These are phyloP conservation scores for Fratercula arctica DNA, from an alignment of 2,797 vertebrate genomes.

Conservation along the genomic window DNA sequence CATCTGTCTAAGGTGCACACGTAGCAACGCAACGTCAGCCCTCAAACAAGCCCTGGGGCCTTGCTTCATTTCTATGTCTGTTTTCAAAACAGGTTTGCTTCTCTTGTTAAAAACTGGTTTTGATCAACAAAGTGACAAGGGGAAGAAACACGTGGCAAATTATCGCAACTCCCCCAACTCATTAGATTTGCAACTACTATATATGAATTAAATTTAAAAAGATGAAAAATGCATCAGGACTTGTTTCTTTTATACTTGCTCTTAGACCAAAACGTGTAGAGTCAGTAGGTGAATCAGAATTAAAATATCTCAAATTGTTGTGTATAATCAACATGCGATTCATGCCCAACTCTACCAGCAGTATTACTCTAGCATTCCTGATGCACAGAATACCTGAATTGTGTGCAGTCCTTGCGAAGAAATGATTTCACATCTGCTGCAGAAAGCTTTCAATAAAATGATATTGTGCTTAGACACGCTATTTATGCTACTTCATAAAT, in stretches of 20 bases:
- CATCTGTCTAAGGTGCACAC: fast-evolving
- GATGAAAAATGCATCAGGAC: constrained; percentile 25
- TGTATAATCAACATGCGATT: neutral
- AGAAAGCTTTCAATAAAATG: constrained; percentile 33
- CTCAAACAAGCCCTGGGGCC: neutral
- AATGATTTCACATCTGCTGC: constrained; percentile 6
- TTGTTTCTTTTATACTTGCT: neutral
- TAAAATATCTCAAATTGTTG: neutral
- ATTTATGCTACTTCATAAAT: constrained; percentile 38
- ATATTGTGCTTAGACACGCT: constrained; percentile 42
- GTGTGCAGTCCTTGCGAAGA: constrained; percentile 23
- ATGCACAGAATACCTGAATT: constrained; percentile 25
- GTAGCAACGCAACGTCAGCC: neutral
- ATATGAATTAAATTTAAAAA: neutral
- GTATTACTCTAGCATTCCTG: neutral
- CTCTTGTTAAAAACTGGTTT: neutral
- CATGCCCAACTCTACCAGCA: neutral
- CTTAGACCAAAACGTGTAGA: neutral
- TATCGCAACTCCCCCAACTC: neutral
- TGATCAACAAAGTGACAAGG: neutral
- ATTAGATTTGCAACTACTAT: neutral
- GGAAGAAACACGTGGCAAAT: constrained; percentile 6
- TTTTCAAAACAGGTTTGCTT: neutral
- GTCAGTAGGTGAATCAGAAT: neutral
- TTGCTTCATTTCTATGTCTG: neutral